Evolutionary conservation across 1,140 invertebrate genomes (phyloP).

Genomic region (Dendroctonus valens): DNA sequence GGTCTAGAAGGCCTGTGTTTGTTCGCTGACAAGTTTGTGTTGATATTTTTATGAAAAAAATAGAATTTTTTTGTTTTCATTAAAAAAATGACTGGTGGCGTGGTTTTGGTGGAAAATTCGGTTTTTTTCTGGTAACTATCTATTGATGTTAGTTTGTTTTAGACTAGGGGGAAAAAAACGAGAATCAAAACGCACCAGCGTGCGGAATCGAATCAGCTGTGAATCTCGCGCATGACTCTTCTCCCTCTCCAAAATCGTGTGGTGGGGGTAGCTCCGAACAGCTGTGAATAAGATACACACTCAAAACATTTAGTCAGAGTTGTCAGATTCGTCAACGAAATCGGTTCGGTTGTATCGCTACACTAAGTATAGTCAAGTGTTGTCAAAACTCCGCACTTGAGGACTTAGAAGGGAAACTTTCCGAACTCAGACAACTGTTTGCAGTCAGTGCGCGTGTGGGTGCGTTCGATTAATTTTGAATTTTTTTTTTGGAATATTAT

Average conservation of each 20-base stretch:
- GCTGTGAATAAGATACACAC: conserved; percentile 48
- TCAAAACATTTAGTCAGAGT: conserved; percentile 43
- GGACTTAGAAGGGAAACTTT: conserved; percentile 41
- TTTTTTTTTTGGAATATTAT: conserved; percentile 46
- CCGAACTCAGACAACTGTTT: conserved; percentile 14
- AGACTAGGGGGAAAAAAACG: conserved; percentile 1
- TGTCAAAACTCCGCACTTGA: conserved; percentile 34
- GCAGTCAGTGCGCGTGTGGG: conserved; percentile 28
- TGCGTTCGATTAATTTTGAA: conserved; percentile 23
- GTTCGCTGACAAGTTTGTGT: neutral
- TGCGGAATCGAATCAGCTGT: conserved; percentile 30
- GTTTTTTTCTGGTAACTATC: neutral
- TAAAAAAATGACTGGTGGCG: neutral
- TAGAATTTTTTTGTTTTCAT: conserved; percentile 1
- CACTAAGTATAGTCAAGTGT: conserved; percentile 43
- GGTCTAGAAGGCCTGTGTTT: conserved; percentile 4
- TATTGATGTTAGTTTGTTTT: neutral
- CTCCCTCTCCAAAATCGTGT: conserved; percentile 28
- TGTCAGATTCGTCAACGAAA: conserved; percentile 43
- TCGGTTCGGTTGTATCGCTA: conserved; percentile 30
- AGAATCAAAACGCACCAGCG: conserved; percentile 5
- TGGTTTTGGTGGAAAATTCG: neutral
- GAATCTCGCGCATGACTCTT: conserved; percentile 35
- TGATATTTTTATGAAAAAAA: neutral
- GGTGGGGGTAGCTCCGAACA: conserved; percentile 41